Percentiles rank a stretch among this genome's conserved stretches.
These are phyloP conservation scores for Phenacoccus solenopsis DNA, from an alignment of 1,140 invertebrate genomes.

Conservation along the genomic window DNA sequence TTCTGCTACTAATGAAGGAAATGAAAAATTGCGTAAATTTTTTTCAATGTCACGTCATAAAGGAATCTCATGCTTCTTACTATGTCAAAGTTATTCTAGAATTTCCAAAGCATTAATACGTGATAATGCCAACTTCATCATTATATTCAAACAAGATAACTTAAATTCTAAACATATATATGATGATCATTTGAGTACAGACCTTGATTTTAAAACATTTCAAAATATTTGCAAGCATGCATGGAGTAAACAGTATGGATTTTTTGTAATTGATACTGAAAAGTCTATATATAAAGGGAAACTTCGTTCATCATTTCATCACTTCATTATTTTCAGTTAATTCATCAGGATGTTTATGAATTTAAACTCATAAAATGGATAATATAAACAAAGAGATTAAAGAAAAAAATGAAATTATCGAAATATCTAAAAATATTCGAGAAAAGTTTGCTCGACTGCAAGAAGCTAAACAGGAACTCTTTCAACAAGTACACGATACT, in stretches of 20 bases:
- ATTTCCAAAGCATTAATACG: conserved; percentile 34
- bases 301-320: neutral
- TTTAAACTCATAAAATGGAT: too few species aligned
- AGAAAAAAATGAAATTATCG: too few species aligned
- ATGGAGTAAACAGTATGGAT: conserved; percentile 18
- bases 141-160: conserved; percentile 34
- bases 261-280: neutral
- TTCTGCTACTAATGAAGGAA: conserved; percentile 28
- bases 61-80: conserved; percentile 32
- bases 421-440: too few species aligned
- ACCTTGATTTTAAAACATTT: conserved; percentile 28
- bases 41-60: conserved; percentile 34
- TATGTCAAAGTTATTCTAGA: conserved; percentile 31
- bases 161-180: conserved; percentile 34
- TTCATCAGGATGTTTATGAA: too few species aligned
- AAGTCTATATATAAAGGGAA: neutral
- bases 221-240: conserved; percentile 23
- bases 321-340: neutral
- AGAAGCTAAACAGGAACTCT: too few species aligned
- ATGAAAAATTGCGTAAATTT: conserved; percentile 24
- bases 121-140: conserved; percentile 34
- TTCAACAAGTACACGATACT: too few species aligned
- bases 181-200: conserved; percentile 32
- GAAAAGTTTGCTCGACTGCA: too few species aligned
- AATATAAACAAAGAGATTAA: too few species aligned